Conservation (phyloP, 2,113 vertebrate species). For the Mola mola region DNA sequence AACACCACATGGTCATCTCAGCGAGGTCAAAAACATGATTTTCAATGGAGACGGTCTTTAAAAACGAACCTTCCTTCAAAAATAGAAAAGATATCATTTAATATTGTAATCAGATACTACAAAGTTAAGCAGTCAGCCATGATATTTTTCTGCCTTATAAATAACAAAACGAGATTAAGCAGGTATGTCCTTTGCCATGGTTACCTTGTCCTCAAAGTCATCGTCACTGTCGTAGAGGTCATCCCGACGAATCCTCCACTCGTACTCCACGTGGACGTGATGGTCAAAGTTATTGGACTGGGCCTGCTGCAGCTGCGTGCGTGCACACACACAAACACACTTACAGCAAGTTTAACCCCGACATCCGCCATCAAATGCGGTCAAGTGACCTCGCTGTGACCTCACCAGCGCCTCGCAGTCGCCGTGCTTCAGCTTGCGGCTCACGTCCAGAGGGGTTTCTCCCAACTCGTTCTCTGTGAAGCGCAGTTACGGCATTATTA, state of each 20-base stretch:
- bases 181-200: not conserved
- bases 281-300: slow-evolving; percentile 64
- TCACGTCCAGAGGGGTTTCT: slow-evolving; percentile 62
- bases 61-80: no score
- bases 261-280: slow-evolving; percentile 72
- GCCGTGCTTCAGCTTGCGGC: slow-evolving; percentile 66
- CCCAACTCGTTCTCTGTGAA: slow-evolving; percentile 70
- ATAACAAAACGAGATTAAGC: no score
- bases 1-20: no score
- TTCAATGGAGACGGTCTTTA: no score
- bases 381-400: not conserved
- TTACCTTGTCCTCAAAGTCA: slow-evolving; percentile 67
- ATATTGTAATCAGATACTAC: no score
- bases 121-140: no score
- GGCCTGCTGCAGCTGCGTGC: slow-evolving; percentile 65
- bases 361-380: not conserved
- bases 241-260: slow-evolving; percentile 70
- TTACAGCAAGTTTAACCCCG: not conserved
- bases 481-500: no score
- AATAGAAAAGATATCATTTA: no score
- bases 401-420: slow-evolving; percentile 74
- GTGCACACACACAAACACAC: slow-evolving; percentile 1
- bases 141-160: no score
- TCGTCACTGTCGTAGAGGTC: slow-evolving; percentile 70
- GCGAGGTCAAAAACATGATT: no score